phyloP scores from a whole-genome alignment of 2,113 vertebrate genomes.

The Cryptotis parvus region DNA sequence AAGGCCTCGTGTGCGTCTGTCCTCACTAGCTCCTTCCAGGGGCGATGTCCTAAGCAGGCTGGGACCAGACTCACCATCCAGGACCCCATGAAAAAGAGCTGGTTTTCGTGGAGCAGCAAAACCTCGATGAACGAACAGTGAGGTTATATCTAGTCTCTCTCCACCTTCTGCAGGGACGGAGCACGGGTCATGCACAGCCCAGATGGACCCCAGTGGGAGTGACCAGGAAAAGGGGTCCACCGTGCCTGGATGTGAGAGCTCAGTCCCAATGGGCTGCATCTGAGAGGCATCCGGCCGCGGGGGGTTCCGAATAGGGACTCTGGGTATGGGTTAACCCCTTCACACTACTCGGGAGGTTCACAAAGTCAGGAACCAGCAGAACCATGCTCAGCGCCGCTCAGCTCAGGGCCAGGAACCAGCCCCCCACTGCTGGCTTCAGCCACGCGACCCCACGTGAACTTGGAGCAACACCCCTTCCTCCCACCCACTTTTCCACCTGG shows the following conservation, averaged over 20 bases:
- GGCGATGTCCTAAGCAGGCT: background rate
- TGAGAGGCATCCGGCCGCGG: background rate
- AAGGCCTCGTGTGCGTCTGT: too few relatives aligned
- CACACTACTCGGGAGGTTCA: rapidly evolving
- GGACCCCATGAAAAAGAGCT: background rate
- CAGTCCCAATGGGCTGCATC: too few relatives aligned
- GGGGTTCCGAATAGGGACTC: background rate
- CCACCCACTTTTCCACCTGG: background rate
- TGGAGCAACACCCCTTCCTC: background rate
- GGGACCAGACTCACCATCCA: background rate
- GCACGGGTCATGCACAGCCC: background rate
- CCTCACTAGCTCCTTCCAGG: background rate
- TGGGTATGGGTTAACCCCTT: background rate
- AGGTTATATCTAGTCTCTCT: background rate
- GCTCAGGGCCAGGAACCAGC: rapidly evolving
- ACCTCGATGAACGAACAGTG: background rate
- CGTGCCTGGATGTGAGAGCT: too few relatives aligned
- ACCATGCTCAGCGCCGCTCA: background rate
- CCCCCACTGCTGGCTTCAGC: background rate
- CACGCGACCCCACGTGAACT: rapidly evolving
- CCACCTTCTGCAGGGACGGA: background rate
- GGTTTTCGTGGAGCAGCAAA: background rate
- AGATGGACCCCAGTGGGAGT: background rate
- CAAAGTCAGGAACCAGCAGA: background rate
- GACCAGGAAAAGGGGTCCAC: too few relatives aligned